Percentiles rank a stretch among this genome's conserved stretches.
These are phyloP conservation scores for Danionella cerebrum DNA, from an alignment of 2,113 vertebrate species.

Conservation along the genomic window DNA sequence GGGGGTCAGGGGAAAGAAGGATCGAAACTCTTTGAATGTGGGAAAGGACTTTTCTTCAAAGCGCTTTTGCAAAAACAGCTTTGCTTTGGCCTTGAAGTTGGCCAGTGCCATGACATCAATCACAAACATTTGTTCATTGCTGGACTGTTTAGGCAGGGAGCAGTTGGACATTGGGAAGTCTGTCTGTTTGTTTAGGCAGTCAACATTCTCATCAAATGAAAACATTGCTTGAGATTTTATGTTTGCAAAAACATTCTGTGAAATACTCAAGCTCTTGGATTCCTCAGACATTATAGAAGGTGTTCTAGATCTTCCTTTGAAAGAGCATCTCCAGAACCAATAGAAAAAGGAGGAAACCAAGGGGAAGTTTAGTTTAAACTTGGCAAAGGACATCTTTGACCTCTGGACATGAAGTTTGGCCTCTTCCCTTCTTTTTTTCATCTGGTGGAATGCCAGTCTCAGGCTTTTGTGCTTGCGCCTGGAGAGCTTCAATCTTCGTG, in stretches of 20 bases:
- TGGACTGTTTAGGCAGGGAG: constrained; percentile 36
- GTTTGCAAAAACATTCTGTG: neutral
- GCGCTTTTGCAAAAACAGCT: constrained; percentile 88
- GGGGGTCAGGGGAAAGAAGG: constrained; percentile 83
- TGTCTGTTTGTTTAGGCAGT: neutral
- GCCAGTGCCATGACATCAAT: constrained; percentile 82
- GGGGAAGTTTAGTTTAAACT: constrained; percentile 81
- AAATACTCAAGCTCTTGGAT: constrained; percentile 8
- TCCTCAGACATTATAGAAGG: neutral
- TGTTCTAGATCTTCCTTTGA: constrained; percentile 30
- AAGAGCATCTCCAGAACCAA: constrained; percentile 77
- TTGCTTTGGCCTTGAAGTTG: constrained; percentile 92
- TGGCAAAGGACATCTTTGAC: constrained; percentile 72
- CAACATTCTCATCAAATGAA: constrained; percentile 27
- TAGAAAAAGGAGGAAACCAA: constrained; percentile 75
- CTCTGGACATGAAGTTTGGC: constrained; percentile 73
- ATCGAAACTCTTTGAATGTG: constrained; percentile 88
- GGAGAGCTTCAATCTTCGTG: constrained; percentile 45
- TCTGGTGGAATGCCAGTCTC: constrained; percentile 59
- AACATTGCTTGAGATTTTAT: neutral
- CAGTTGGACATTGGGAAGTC: constrained; percentile 38
- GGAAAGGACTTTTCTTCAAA: constrained; percentile 91
- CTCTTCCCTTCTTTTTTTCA: constrained; percentile 70
- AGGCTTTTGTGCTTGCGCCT: constrained; percentile 47
- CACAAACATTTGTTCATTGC: constrained; percentile 67